Evolutionary conservation across 2,113 vertebrate genomes (phyloP), one percentile per base, ranked within the genome.

Genomic region (Mesembrinibis cayennensis): DNA sequence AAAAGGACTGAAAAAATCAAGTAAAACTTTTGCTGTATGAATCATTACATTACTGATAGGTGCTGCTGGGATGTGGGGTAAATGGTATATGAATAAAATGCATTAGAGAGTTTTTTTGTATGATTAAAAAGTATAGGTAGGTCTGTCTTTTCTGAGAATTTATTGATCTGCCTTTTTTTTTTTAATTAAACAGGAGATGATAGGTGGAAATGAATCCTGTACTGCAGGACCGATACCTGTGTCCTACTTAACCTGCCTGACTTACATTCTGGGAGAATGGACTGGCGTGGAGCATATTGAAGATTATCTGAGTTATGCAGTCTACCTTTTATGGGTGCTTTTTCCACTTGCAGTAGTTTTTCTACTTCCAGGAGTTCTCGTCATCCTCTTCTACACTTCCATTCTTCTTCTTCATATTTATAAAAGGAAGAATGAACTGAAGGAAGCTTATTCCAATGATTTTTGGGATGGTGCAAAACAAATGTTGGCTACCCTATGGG

Each of bases 341-440:
- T 99, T 99, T 26, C 99, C 99, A 34, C 98, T 99, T 5, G 98
- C 97, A 36, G 86, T 99, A 42, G 94, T 93, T 89, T 98, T 99
- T 96, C 98, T 99, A 44, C 95, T 99, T 95, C 99, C 99, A 3
- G 98, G 99, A 84, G 97, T 99, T 94, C 98, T 99, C 0, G 42
- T 99, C 42, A 6, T 95, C 79, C 59, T 96, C 56, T 98, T 99
- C 10, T 99, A 99, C 70, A 91, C 98, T 93, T 99, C 99, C 69
- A 98, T 99, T 97, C 98, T 99, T 72, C 98, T 99, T 53, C 98
- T 99, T 71, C 98, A 99, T 47, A 98, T 99, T 94, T 99, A 99
- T 95, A 99, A 99, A 98, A 99, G 99, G 96, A 99, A 99, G 97
- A 99, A 99, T 34, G 98, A 99, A 91, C 95, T 99, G 81, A 99